phyloP scores from a whole-genome alignment of 2,888 invertebrate genomes.

The Spisula solida region DNA sequence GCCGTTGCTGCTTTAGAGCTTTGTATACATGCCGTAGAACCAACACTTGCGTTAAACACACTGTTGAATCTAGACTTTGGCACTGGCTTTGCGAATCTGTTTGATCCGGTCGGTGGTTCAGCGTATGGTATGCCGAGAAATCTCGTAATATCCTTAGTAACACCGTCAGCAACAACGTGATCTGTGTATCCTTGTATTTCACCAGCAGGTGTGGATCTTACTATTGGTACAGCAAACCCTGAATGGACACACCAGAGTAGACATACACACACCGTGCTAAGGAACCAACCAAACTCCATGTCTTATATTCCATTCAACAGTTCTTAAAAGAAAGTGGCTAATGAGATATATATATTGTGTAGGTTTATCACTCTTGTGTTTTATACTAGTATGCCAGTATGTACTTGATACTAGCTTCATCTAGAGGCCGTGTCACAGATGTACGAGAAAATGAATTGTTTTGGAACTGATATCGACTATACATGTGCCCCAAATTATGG shows the following conservation, averaged over 20 bases:
- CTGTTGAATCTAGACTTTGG: background rate
- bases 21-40: conserved; percentile 47
- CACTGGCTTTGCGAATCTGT: conserved; percentile 49
- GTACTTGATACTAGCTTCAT: too few species aligned
- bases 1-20: conserved; percentile 42
- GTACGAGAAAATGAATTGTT: too few species aligned
- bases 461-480: too few species aligned
- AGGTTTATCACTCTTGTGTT: too few species aligned
- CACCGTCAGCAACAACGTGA: conserved; percentile 26
- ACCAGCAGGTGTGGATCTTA: conserved; percentile 31
- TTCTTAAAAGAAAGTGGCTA: too few species aligned
- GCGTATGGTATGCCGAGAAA: conserved; percentile 65
- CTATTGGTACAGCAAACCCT: background rate
- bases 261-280: too few species aligned
- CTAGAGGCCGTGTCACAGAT: too few species aligned
- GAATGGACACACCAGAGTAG: background rate
- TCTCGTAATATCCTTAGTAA: background rate
- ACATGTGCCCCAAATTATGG: too few species aligned
- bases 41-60: conserved; percentile 29
- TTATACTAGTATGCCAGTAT: too few species aligned
- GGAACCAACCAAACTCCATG: too few species aligned
- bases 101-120: conserved; percentile 46
- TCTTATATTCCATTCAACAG: too few species aligned
- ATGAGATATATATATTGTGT: too few species aligned
- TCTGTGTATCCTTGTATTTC: conserved; percentile 33